Evolutionary conservation across 64 coral and sea anemone species (phyloP).

Genomic region (Trachythela sp.): DNA sequence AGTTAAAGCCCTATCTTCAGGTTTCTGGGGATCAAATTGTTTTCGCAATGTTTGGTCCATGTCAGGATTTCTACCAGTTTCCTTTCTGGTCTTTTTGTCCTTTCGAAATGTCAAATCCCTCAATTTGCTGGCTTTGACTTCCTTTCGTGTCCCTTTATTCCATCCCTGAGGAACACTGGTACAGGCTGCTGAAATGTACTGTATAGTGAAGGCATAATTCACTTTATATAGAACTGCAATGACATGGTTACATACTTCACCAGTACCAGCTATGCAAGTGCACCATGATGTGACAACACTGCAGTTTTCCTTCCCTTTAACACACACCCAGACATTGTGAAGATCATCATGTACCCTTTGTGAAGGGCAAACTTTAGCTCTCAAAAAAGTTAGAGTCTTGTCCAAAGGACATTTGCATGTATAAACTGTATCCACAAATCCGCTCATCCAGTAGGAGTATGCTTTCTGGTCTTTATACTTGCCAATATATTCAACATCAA

Average conservation of each 20-base stretch:
- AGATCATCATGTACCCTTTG: neutral
- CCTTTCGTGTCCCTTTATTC: neutral
- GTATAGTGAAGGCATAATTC: neutral
- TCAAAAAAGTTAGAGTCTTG: neutral
- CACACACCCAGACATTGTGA: neutral
- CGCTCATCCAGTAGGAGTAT: constrained; percentile 8
- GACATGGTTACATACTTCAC: neutral
- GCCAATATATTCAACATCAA: constrained; percentile 14
- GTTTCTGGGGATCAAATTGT: constrained; percentile 31
- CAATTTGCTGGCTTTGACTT: neutral
- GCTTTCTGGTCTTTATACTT: constrained; percentile 18
- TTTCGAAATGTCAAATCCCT: neutral
- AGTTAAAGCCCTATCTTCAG: constrained; percentile 3
- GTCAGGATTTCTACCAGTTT: neutral
- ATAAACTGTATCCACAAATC: neutral
- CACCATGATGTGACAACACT: neutral
- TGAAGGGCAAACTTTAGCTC: neutral
- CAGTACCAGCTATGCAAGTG: neutral
- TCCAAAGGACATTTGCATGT: neutral
- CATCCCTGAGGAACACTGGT: neutral
- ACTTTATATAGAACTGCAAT: neutral
- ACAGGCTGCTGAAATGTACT: neutral
- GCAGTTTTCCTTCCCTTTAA: neutral
- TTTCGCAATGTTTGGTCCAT: neutral
- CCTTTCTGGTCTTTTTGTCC: neutral